Evolutionary conservation across 1,140 invertebrate genomes (phyloP).

Genomic region (Parasteatoda tepidariorum): DNA sequence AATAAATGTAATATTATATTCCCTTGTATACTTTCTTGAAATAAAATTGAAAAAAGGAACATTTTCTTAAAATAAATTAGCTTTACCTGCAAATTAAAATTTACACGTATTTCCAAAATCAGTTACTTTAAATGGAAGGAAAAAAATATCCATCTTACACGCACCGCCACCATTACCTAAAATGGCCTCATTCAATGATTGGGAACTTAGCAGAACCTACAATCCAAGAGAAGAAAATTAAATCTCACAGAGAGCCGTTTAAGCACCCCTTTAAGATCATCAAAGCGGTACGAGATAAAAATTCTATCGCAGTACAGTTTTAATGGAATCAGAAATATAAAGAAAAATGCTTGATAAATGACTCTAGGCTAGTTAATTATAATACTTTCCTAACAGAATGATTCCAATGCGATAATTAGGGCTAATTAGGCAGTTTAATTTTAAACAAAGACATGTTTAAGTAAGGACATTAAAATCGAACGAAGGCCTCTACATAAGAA

Average conservation of each 20-base stretch:
- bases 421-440: slow-evolving; percentile 52
- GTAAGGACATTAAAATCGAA: slow-evolving; percentile 30
- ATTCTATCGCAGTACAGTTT: neutral
- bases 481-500: neutral
- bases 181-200: neutral
- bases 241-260: slow-evolving; percentile 26
- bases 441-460: slow-evolving; percentile 49
- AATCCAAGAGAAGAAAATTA: slow-evolving; percentile 16
- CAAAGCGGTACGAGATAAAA: slow-evolving; percentile 29
- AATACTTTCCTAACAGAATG: slow-evolving; percentile 41
- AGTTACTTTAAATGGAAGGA: neutral
- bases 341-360: slow-evolving; percentile 41
- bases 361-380: slow-evolving; percentile 43
- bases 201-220: neutral
- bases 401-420: slow-evolving; percentile 43
- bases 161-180: slow-evolving; percentile 1
- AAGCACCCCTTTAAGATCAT: slow-evolving; percentile 28
- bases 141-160: neutral
- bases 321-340: neutral
- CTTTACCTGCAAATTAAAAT: too few species aligned
- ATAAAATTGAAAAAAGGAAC: too few species aligned
- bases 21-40: too few species aligned
- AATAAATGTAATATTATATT: too few species aligned
- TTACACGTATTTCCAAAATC: too few species aligned
- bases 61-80: too few species aligned